Evolutionary conservation across 2,113 vertebrate genomes (phyloP), one percentile per base, ranked within the genome.

Genomic region (Scatophagus argus): DNA sequence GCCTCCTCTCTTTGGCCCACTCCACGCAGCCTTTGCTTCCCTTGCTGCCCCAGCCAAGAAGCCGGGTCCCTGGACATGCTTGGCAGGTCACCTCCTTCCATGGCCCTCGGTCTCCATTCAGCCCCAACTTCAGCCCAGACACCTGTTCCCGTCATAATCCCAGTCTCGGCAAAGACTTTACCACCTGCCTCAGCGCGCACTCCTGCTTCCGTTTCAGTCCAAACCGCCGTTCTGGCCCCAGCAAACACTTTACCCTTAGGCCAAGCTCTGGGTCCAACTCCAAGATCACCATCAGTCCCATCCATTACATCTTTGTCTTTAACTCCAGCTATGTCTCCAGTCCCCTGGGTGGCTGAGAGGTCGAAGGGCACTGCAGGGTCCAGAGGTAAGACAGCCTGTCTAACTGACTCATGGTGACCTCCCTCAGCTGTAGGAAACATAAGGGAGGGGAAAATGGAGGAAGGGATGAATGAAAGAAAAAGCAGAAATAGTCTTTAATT

Each of bases 1-100:
- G 87, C 79, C 81, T 87, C 73, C 81, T 93, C 86, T 67, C 90
- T 87, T 27, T 68, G 81, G 64, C 68, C 82, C 39, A 72, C 68
- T 73, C 69, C 59, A 2, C 10, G 61, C 2, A n/a, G n/a, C n/a
- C 21, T 56, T 36, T 51, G 79, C 69, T 83, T 85, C 70, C 83
- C 67, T 51, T 44, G 81, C 21, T 36, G 81, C 51, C 60, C 75
- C 43, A 77, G 61, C 89, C 86, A 78, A 41, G 60, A 36, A 6
- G 84, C 72, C 3, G 72, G 49, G 47, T 79, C 84, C 34, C 62
- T 54, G 31, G 81, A 55, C 38, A 65, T 21, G 66, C 64, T 51
- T 6, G 81, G 67, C 67, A 81, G 72, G 49, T 54, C 70, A 6
- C 6, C 66, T 17, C 9, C 52, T 32, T 75, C 52, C 3, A 49